Evolutionary conservation across 2,888 invertebrate species (phyloP).

Genomic region (Rhabditoides inermis): DNA sequence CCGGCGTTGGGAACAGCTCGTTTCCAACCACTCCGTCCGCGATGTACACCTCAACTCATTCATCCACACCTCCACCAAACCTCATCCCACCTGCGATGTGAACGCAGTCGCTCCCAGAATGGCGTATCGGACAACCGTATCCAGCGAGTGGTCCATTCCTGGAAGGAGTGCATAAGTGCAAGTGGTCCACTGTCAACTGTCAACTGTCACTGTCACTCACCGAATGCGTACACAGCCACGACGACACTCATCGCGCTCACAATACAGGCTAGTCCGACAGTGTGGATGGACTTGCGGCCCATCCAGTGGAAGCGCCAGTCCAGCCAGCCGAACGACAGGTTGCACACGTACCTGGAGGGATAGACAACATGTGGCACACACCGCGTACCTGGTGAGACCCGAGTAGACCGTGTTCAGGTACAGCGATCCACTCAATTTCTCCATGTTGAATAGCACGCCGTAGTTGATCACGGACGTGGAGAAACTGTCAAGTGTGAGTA

Average conservation of each 20-base stretch:
- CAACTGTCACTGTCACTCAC: constrained; percentile 8
- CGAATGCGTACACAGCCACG: constrained; percentile 15
- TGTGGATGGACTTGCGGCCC: constrained; percentile 30
- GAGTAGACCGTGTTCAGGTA: constrained; percentile 31
- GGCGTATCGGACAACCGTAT: constrained; percentile 19
- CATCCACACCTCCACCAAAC: background rate
- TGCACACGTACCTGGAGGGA: constrained; percentile 17
- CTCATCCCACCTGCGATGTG: constrained; percentile 20
- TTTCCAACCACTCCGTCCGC: constrained; percentile 30
- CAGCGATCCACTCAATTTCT: constrained; percentile 31
- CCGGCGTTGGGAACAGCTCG: constrained; percentile 45
- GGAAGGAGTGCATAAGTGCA: constrained; percentile 3
- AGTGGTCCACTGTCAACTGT: background rate
- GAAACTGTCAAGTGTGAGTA: constrained; percentile 17
- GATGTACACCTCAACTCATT: constrained; percentile 24
- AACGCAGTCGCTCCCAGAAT: constrained; percentile 25
- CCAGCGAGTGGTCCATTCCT: constrained; percentile 28
- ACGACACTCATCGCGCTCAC: constrained; percentile 23
- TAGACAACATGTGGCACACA: background rate
- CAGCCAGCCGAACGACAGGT: constrained; percentile 17
- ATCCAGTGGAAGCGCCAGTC: constrained; percentile 20
- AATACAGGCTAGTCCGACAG: constrained; percentile 21
- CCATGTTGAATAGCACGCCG: constrained; percentile 41
- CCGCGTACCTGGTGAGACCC: constrained; percentile 16
- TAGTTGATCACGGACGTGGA: constrained; percentile 32